Base-by-base conservation (phyloP, 1,140 invertebrate species). In the Microplitis demolitor region DNA sequence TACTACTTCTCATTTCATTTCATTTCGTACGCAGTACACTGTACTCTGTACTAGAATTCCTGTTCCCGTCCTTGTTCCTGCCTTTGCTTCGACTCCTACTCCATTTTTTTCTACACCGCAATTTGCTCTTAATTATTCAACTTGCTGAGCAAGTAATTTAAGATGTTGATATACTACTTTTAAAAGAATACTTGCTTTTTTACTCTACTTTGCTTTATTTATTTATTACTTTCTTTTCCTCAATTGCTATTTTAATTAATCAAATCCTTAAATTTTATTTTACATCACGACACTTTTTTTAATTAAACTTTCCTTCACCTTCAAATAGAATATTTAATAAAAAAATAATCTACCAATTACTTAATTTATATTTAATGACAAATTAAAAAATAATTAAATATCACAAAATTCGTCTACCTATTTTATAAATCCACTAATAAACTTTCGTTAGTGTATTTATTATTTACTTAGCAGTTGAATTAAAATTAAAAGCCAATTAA, bases 91-190 rank as follows among this genome's bases (percentile, higher is more conserved):
- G 34, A 8, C 24, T 16, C 6, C 51, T 50, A 14, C 72, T 35
- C 39, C 14, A 4, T 63, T 51, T 74, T 69, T 51, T 69, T 54
- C 33, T 45, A 67, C n/a, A 72, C 71, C 71, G 54, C 71, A 72
- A 72, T 72, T 72, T 72, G 16, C 64, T 67, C 63, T 72, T 67
- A 72, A 67, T 72, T 72, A 72, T 72, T 72, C 63, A 72, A 60
- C 63, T 67, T 66, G 71, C 64, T 66, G 24, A 66, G 54, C 63
- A 67, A 72, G 71, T 66, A 39, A 72, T 72, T 72, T 72, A 53
- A 60, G 16, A 54, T 35, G 60, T 61, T 54, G 35, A 33, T 34
- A 66, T 72, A 66, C 61, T 71, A 54, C 31, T 51, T n/a, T 16
- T 66, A 60, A 72, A 72, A 67, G 63, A 39, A 72, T 69, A 69